phyloP scores from a whole-genome alignment of 2,888 invertebrate species.

The Acleris cristana region DNA sequence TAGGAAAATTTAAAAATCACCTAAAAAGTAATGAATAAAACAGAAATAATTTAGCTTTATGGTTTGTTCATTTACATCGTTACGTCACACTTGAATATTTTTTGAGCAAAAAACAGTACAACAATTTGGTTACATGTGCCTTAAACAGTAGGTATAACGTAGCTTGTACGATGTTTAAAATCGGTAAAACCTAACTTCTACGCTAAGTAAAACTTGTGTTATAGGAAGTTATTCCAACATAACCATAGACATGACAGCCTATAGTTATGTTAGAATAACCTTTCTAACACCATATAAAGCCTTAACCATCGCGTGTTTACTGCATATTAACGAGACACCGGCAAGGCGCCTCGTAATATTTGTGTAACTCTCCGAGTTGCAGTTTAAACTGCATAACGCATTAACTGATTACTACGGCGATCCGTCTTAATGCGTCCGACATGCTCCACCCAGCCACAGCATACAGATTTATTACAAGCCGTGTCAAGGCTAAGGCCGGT shows the following conservation, averaged over 20 bases:
- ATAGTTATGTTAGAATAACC: background rate
- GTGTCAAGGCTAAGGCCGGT: background rate
- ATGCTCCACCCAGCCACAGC: slow-evolving; percentile 57
- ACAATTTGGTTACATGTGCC: no score
- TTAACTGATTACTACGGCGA: slow-evolving; percentile 77
- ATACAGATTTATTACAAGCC: slow-evolving; percentile 14
- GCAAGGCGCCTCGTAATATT: slow-evolving; percentile 54
- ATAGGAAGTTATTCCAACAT: no score
- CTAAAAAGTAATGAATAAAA: no score
- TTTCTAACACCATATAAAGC: background rate
- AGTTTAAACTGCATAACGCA: slow-evolving; percentile 76
- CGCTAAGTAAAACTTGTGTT: no score
- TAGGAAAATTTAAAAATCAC: no score
- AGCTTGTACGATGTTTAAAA: no score
- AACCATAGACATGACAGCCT: background rate
- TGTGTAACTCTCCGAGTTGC: slow-evolving; percentile 61
- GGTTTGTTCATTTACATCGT: no score
- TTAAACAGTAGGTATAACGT: no score
- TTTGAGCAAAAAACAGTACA: no score
- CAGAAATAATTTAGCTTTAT: no score
- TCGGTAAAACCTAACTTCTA: no score
- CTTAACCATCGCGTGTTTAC: slow-evolving; percentile 6
- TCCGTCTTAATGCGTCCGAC: slow-evolving; percentile 74
- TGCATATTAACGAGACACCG: background rate
- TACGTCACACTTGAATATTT: no score